Evolutionary conservation across 2,888 invertebrate genomes (phyloP).

Genomic region (Cephalotes varians): DNA sequence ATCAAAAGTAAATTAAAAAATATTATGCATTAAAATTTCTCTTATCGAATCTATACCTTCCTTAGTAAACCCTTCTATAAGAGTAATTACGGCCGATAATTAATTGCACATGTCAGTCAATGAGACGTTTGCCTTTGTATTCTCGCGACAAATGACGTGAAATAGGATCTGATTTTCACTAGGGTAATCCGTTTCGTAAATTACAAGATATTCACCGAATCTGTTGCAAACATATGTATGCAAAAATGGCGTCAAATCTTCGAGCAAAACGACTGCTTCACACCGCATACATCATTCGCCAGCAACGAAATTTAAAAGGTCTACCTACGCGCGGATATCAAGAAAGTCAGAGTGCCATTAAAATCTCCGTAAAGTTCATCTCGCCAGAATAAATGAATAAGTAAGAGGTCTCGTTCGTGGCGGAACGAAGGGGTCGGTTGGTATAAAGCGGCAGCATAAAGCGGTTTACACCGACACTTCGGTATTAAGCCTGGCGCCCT

Average conservation of each 20-base stretch:
- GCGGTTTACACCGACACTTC: constrained; percentile 80
- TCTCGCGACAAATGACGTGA: constrained; percentile 53
- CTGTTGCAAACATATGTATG: constrained; percentile 29
- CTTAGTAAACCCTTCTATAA: background rate
- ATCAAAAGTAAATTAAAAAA: constrained; percentile 4
- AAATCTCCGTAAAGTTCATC: constrained; percentile 82
- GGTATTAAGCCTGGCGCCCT: constrained; percentile 74
- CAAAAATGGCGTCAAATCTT: constrained; percentile 45
- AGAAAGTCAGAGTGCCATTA: constrained; percentile 75
- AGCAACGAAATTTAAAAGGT: constrained; percentile 59
- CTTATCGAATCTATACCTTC: background rate
- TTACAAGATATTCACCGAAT: constrained; percentile 50
- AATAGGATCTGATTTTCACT: constrained; percentile 33
- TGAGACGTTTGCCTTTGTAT: constrained; percentile 35
- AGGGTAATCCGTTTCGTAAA: constrained; percentile 65
- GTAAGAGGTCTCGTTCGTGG: constrained; percentile 75
- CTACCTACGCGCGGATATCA: constrained; percentile 50
- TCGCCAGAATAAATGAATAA: constrained; percentile 81
- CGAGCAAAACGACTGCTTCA: constrained; percentile 26
- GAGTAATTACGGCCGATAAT: constrained; percentile 58
- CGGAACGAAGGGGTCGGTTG: constrained; percentile 71
- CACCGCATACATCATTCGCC: constrained; percentile 40
- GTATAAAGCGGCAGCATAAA: constrained; percentile 78
- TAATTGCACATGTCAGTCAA: constrained; percentile 61
- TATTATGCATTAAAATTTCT: background rate